Conservation (phyloP, 2,797 vertebrate genomes). For the Merluccius polli region DNA sequence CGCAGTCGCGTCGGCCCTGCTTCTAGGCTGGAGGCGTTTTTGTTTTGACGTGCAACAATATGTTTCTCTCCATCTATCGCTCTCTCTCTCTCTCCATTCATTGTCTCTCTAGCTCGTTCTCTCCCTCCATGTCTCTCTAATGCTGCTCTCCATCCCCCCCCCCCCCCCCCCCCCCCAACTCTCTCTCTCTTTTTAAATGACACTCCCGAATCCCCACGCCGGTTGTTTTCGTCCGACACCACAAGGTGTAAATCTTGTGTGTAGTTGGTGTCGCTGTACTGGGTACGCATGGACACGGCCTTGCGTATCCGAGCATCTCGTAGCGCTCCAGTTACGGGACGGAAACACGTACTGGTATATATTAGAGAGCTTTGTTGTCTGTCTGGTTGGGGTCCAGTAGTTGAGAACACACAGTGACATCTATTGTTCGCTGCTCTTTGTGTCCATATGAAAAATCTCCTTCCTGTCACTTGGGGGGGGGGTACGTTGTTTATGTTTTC, state of each 20-base stretch:
- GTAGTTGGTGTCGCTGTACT: neutral
- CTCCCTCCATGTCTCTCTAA: neutral
- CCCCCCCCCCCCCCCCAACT: neutral
- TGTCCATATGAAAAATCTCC: conserved; percentile 8
- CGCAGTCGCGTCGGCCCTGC: neutral
- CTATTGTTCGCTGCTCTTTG: conserved; percentile 17
- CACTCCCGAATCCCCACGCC: neutral
- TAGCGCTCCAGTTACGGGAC: neutral
- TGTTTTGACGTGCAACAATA: neutral
- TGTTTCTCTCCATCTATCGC: neutral
- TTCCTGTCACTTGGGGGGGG: neutral
- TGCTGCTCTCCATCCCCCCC: neutral
- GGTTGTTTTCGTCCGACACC: neutral
- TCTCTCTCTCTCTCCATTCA: neutral
- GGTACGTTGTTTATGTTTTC: conserved; percentile 12
- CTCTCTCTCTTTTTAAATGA: neutral
- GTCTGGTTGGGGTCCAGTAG: conserved; percentile 5
- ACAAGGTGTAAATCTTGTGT: neutral
- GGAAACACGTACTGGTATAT: neutral
- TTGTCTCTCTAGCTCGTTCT: neutral
- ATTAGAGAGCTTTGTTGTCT: conserved; percentile 5
- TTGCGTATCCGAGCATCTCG: neutral
- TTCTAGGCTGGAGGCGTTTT: neutral
- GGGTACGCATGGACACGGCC: neutral
- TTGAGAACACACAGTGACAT: conserved; percentile 10